Percentiles rank a stretch among this genome's conserved stretches.
Conservation (phyloP, 2,888 invertebrate genomes). For the Ashinkailepas kermadecensis region DNA sequence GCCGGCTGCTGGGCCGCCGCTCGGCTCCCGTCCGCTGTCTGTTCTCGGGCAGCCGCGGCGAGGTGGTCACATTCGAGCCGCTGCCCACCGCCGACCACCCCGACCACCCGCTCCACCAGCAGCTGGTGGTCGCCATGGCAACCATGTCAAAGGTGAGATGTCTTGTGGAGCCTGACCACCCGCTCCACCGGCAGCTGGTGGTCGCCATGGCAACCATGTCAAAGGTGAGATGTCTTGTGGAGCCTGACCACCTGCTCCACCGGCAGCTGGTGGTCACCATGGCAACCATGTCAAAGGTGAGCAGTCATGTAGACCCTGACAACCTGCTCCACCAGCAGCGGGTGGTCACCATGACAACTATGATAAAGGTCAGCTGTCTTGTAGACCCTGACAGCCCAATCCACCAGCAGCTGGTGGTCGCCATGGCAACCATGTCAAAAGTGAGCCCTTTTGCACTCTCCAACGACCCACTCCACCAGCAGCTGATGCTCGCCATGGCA, state of each 20-base stretch:
- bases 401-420: conserved; percentile 68
- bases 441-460: conserved; percentile 45
- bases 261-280: conserved; percentile 76
- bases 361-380: too few relatives aligned
- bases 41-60: conserved; percentile 94
- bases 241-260: conserved; percentile 15
- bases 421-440: conserved; percentile 88
- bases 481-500: conserved; percentile 80
- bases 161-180: not conserved
- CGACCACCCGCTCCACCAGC: conserved; percentile 60
- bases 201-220: conserved; percentile 91
- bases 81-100: conserved; percentile 51
- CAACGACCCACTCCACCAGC: conserved; percentile 42
- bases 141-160: conserved; percentile 76
- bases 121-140: conserved; percentile 80
- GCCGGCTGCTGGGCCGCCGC: conserved; percentile 58
- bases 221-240: conserved; percentile 53
- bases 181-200: conserved; percentile 54
- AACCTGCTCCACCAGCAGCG: conserved; percentile 49
- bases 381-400: conserved; percentile 59
- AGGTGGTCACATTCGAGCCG: conserved; percentile 71
- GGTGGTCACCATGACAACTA: conserved; percentile 84
- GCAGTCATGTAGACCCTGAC: conserved; percentile 27
- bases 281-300: conserved; percentile 84
- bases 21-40: conserved; percentile 71